Base-by-base conservation (phyloP, 2,888 invertebrate genomes). In the Periphyllus acericola region DNA sequence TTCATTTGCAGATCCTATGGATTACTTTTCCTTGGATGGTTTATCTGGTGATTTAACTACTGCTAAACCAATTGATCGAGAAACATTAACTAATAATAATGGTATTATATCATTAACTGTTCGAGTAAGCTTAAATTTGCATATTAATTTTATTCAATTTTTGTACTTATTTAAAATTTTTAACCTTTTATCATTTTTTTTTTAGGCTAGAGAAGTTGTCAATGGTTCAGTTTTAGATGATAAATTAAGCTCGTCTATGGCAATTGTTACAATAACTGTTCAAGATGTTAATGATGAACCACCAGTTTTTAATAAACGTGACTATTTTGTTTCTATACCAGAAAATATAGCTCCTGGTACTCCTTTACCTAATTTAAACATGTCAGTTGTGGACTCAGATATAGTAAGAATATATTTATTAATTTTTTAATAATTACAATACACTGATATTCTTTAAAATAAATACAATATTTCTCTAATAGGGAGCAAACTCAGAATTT, bases 251-350 rank as follows among this genome's bases (percentile, higher is more conserved):
- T 94, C 94, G 3, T 94, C 96, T 0, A 93, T 93, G 1, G 94
- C 96, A 1, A 95, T 95, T 87, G 95, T 96, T 19, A 96, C 96
- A 0, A 94, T 98, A 83, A 96, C 96, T 72, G 96, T 97, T 90
- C 94, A 95, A 90, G 97, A 97, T 91, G 96, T 97, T 0, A 97
- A 97, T 91, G 97, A 97, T 91, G 96, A 96, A 90, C 95, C 96
- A 0, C 97, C 97, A 0, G 93, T 93, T 76, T 97, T 97, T 92
- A 96, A 96, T 92, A 93, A 94, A 76, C 93, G 95, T 78, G 97
- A 97, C 91, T 97, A 96, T 92, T 93, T 93, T 90, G 95, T 96
- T 25, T 94, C 95, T 89, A 94, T 97, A 89, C 95, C 96, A 0
- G 97, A 98, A 92, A 96, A 96, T 90, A 94, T 96, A 19, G 94